phyloP scores from a whole-genome alignment of 1,140 invertebrate species.

The Notospermus geniculatus region DNA sequence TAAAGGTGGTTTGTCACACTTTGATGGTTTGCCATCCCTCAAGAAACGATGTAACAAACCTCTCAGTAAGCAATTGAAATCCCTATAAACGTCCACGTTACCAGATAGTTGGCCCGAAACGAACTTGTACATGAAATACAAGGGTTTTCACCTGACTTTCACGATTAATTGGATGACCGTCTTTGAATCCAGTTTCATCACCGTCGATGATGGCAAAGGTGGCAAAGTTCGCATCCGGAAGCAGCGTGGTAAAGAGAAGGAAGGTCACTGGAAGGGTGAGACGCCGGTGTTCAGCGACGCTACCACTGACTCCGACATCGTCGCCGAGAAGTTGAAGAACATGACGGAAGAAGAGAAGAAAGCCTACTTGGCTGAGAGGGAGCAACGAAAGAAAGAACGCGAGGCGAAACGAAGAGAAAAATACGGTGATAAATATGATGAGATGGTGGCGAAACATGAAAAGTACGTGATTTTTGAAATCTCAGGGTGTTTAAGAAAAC shows the following conservation, averaged over 20 bases:
- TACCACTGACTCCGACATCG: slow-evolving; percentile 47
- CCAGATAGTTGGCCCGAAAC: no score
- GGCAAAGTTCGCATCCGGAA: slow-evolving; percentile 24
- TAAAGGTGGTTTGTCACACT: no score
- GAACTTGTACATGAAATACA: neutral
- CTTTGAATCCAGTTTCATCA: slow-evolving; percentile 3
- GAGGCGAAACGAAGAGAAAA: slow-evolving; percentile 48
- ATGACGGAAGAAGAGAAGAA: slow-evolving; percentile 53
- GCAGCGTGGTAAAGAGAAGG: slow-evolving; percentile 23
- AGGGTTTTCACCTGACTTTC: neutral
- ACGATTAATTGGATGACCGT: neutral
- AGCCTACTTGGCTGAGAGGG: slow-evolving; percentile 44
- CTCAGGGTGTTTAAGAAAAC: no score
- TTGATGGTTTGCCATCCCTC: no score
- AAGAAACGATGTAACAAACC: no score
- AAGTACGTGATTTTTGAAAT: no score
- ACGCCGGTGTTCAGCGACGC: slow-evolving; percentile 39
- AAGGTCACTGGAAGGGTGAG: slow-evolving; percentile 13
- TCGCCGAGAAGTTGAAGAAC: slow-evolving; percentile 40
- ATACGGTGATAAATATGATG: slow-evolving; percentile 54
- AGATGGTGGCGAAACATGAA: slow-evolving; percentile 48
- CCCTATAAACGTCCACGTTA: no score
- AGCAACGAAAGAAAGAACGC: slow-evolving; percentile 37
- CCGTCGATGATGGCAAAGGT: slow-evolving; percentile 22
- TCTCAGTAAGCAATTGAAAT: no score